phyloP scores from a whole-genome alignment of 2,797 vertebrate genomes.

The Pipistrellus pygmaeus region DNA sequence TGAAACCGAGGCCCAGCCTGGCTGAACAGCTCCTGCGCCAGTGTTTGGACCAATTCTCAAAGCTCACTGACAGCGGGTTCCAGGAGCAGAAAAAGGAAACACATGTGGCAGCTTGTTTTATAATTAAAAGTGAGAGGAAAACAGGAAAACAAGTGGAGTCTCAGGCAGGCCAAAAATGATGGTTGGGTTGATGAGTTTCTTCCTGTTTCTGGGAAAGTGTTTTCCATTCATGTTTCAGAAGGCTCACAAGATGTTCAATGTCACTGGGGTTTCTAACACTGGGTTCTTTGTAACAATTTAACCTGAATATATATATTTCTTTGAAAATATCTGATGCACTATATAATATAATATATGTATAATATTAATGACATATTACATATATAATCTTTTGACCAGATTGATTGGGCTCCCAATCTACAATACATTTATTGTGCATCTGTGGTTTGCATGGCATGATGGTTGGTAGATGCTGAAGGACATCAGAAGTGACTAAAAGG shows the following conservation, averaged over 20 bases:
- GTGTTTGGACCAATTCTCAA: neutral
- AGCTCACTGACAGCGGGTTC: neutral
- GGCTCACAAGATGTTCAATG: neutral
- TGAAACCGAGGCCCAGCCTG: neutral
- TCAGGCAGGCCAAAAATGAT: slow-evolving; percentile 38
- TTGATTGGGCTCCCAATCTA: neutral
- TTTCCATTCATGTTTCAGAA: slow-evolving; percentile 33
- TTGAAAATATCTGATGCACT: neutral
- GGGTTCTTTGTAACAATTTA: slow-evolving; percentile 8
- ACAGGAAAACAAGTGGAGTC: slow-evolving; percentile 50
- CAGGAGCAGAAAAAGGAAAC: slow-evolving; percentile 33
- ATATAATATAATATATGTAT: neutral
- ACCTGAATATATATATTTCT: neutral
- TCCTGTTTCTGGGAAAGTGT: slow-evolving; percentile 18
- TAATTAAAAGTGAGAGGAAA: slow-evolving; percentile 61
- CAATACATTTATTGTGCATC: neutral
- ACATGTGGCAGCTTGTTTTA: neutral
- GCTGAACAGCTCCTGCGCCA: neutral
- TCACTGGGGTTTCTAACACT: neutral
- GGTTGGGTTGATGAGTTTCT: slow-evolving; percentile 27
- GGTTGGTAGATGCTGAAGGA: neutral
- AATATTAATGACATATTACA: neutral
- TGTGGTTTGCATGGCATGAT: neutral
- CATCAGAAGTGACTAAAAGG: neutral
- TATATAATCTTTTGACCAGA: neutral